phyloP scores from a whole-genome alignment of 2,888 invertebrate genomes.

The Incurvaria masculella region DNA sequence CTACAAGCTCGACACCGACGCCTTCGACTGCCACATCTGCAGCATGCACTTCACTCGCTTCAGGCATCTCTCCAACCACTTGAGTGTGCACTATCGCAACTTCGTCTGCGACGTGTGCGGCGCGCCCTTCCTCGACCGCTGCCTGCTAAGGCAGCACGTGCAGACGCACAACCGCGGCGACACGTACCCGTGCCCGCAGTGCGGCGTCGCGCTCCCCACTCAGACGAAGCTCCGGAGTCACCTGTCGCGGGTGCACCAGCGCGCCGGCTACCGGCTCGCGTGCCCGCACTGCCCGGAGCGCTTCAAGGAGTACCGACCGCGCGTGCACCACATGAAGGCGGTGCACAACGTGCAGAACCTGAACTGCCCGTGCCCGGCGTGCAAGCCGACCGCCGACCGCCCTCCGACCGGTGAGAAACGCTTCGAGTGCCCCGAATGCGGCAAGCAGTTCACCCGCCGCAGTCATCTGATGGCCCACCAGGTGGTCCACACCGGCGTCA shows the following conservation, averaged over 20 bases:
- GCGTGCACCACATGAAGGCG: conserved; percentile 1
- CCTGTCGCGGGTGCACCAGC: background rate
- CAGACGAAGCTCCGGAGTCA: conserved; percentile 6
- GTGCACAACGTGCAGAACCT: background rate
- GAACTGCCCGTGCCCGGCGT: background rate
- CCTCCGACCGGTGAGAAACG: background rate
- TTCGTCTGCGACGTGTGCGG: conserved; percentile 48
- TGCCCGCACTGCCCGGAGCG: conserved; percentile 11
- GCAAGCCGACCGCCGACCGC: background rate
- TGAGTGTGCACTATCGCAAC: conserved; percentile 36
- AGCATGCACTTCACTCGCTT: background rate
- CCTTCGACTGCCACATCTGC: background rate
- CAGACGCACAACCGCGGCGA: conserved; percentile 30
- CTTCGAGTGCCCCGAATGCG: background rate
- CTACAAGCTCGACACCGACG: background rate
- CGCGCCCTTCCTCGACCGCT: conserved; percentile 40
- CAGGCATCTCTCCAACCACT: conserved; percentile 18
- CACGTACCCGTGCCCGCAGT: conserved; percentile 21
- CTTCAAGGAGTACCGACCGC: conserved; percentile 9
- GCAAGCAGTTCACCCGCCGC: background rate
- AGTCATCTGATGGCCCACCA: background rate
- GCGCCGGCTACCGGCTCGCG: background rate
- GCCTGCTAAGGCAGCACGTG: conserved; percentile 26
- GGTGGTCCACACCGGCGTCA: conserved; percentile 22
- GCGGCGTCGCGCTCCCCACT: conserved; percentile 26